Base-by-base conservation (phyloP, 2,113 vertebrate species). In the Empidonax alnorum region DNA sequence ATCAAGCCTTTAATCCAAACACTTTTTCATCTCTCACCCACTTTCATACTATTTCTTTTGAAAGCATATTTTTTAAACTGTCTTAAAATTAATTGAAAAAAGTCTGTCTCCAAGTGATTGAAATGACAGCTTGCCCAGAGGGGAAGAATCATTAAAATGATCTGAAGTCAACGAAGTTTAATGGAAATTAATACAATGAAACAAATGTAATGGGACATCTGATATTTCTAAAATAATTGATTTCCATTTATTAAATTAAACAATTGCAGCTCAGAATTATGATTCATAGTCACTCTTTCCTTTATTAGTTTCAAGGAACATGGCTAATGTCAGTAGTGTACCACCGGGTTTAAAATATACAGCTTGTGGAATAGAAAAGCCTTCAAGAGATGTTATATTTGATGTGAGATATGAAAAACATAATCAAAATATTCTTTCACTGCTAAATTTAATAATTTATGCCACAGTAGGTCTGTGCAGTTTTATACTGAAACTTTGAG, bases 241-340 rank as follows among this genome's bases (percentile, higher is more conserved):
- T 92, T 94, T 96, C 41, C 50, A 90, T 94, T 95, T 90, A 49
- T 86, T 93, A 94, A 93, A 95, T 97, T 72, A 96, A 95, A 94
- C 37, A 80, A 46, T 46, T 89, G 52, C 24, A 71, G 52, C 22
- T 86, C 27, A 56, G 42, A 84, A 41, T 63, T 84, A 68, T 56
- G 22, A 90, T 81, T 94, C 58, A 85, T 20, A 65, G 19, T 14
- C n/a, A 69, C 6, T 49, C 39, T 72, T 81, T 93, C 37, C 14
- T 61, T 87, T 88, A 61, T 71, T 63, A 84, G 4, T 47, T 88
- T 58, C 49, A 73, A 81, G 33, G 37, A 95, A 86, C 10, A 44
- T 10, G 4, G 41, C 28, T 94, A 76, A 61, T 28, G 21, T n/a
- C 76, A 20, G 28, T 58, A 86, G 9, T 19, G 4, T 78, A 69